These are phyloP conservation scores for Graptemys geographica DNA, from an alignment of 2,797 vertebrate genomes.

Conservation along the genomic window DNA sequence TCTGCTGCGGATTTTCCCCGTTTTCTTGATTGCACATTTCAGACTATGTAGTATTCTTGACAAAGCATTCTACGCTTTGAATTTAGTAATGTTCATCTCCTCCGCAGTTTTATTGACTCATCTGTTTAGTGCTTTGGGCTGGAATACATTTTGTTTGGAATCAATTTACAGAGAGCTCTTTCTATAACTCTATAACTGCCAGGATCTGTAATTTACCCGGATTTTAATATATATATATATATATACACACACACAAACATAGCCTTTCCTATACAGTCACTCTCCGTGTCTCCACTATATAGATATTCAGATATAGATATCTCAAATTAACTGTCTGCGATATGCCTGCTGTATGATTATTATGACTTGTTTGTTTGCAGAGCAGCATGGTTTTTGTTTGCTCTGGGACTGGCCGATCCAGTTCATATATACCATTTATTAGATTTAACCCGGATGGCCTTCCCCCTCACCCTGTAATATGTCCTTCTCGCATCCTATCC, in stretches of 20 bases:
- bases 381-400: constrained; percentile 3
- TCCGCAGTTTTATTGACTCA: constrained; percentile 5
- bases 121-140: background rate
- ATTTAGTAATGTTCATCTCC: background rate
- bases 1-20: background rate
- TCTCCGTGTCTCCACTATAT: background rate
- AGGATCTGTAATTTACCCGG: constrained; percentile 52
- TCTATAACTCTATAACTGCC: constrained; percentile 27
- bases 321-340: constrained; percentile 17
- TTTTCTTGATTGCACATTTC: background rate
- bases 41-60: constrained; percentile 35
- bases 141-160: constrained; percentile 11
- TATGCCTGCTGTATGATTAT: constrained; percentile 7
- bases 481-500: background rate
- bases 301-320: background rate
- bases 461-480: background rate
- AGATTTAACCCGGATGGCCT: background rate
- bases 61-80: background rate
- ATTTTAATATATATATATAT: constrained; percentile 64
- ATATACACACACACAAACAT: constrained; percentile 26
- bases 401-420: background rate
- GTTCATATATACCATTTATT: background rate
- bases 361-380: background rate
- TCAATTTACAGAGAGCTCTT: constrained; percentile 24
- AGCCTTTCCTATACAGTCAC: constrained; percentile 23